A percentile compares a stretch with the other conserved stretches of the same genome.
Conservation (phyloP, 2,888 invertebrate species). For the Phengaris alcon region DNA sequence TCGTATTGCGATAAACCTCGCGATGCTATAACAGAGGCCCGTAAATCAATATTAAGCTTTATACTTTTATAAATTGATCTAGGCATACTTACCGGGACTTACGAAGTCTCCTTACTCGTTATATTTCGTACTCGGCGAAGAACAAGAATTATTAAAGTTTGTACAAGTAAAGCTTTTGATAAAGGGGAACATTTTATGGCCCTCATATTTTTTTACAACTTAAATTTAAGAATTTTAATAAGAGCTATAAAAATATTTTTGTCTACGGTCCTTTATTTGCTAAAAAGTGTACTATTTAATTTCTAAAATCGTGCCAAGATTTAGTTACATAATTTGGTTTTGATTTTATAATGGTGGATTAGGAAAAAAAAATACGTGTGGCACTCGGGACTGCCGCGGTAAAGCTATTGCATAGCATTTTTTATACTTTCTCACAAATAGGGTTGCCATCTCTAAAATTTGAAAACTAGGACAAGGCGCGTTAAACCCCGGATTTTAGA, state of each 20-base stretch:
- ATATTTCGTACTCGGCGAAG: not conserved
- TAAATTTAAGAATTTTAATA: not conserved
- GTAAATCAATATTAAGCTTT: not conserved
- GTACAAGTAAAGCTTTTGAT: slow-evolving; percentile 13
- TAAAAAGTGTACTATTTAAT: not conserved
- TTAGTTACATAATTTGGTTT: no score
- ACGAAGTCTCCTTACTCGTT: not conserved
- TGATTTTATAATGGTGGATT: no score
- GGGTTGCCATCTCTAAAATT: no score
- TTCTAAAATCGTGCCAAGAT: not conserved
- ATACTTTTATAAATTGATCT: slow-evolving; percentile 12
- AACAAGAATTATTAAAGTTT: slow-evolving; percentile 10
- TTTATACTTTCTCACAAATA: no score
- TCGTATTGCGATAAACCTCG: slow-evolving; percentile 1
- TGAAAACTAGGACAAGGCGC: no score
- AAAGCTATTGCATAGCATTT: no score
- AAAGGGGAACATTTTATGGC: slow-evolving; percentile 3
- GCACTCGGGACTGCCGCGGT: no score
- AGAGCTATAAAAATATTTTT: not conserved
- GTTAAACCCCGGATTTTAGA: no score
- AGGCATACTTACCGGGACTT: not conserved
- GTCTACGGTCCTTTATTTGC: not conserved
- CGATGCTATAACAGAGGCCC: not conserved
- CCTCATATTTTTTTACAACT: slow-evolving; percentile 2
- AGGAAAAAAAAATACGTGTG: no score